These are phyloP conservation scores for Sialis lutaria DNA, from an alignment of 2,888 invertebrate species.

Conservation along the genomic window DNA sequence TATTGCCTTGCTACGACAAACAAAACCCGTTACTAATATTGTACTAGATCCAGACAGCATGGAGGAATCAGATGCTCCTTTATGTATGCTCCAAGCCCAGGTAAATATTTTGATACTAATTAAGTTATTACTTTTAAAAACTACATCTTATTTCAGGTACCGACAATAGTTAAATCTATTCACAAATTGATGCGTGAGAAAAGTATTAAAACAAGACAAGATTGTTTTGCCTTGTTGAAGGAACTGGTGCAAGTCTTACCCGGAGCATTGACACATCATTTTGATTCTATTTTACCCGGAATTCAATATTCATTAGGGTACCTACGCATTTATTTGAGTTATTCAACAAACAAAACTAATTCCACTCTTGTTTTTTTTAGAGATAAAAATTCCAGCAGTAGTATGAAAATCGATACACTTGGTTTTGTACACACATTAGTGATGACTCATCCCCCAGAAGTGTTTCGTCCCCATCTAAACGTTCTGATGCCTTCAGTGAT, in stretches of 20 bases:
- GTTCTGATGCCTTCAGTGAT: constrained; percentile 72
- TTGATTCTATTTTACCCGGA: constrained; percentile 72
- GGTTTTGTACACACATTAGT: constrained; percentile 77
- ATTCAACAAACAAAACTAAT: not conserved
- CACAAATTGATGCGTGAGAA: constrained; percentile 73
- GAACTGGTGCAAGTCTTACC: constrained; percentile 81
- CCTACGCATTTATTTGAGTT: constrained; percentile 8
- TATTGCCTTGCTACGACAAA: constrained; percentile 80
- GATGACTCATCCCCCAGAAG: constrained; percentile 57
- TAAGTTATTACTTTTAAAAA: constrained; percentile 14
- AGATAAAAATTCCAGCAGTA: constrained; percentile 87
- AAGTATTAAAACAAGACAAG: constrained; percentile 77
- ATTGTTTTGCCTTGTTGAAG: constrained; percentile 78
- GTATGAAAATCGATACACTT: constrained; percentile 95
- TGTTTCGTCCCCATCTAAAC: constrained; percentile 66
- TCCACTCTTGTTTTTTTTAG: constrained; percentile 21
- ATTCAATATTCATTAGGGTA: constrained; percentile 72
- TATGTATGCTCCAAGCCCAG: constrained; percentile 38
- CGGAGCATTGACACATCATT: constrained; percentile 70
- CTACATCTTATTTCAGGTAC: constrained; percentile 47
- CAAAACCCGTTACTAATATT: constrained; percentile 47
- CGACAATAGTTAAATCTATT: constrained; percentile 70
- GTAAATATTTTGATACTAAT: no score
- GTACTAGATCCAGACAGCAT: constrained; percentile 50
- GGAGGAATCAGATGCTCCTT: constrained; percentile 57